Base-by-base conservation (phyloP, 2,797 vertebrate species). In the Phataginus tricuspis region DNA sequence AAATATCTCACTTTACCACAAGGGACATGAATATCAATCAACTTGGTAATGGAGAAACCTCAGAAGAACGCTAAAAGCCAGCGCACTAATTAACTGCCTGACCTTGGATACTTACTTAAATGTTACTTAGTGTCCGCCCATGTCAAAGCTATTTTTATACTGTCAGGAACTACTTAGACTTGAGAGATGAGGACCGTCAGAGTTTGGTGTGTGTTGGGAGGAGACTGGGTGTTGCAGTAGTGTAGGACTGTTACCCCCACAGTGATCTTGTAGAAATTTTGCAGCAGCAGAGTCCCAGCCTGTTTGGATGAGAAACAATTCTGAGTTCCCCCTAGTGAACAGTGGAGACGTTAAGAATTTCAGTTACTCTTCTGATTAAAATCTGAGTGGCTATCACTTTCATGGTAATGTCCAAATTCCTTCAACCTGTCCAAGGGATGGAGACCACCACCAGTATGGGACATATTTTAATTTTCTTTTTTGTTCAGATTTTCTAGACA, bases 391-490 rank as follows among this genome's bases (percentile, higher is more conserved):
- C 51, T 79, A 27, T 78, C 27, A 74, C 68, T 64, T 96, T 94
- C 15, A 29, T 1, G 23, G 34, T 42, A 82, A 69, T n/a, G 0
- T 25, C 53, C 19, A 61, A 37, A 21, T 85, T 51, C 61, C 66
- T 89, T 42, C 34, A 71, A 86, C 27, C 25, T 39, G 19, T 55
- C 37, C 27, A 75, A 57, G 66, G 16, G 29, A 37, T 55, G 15
- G 69, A 90, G 37, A 69, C 61, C 53, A 55, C 7, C 4, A 55
- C 7, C n/a, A 69, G 69, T 63, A 80, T 68, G 90, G 64, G 68
- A 27, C 7, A 19, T 77, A 45, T 91, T 89, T 96, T 88, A 78
- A 94, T 86, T 78, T 95, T 90, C 75, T 86, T 94, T 71, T 96
- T 45, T 90, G 80, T 91, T 93, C 61, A 80, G 42, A 4, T n/a